These are phyloP conservation scores for Pygmarrhopalites habei DNA, from an alignment of 1,140 invertebrate species.

Conservation along the genomic window DNA sequence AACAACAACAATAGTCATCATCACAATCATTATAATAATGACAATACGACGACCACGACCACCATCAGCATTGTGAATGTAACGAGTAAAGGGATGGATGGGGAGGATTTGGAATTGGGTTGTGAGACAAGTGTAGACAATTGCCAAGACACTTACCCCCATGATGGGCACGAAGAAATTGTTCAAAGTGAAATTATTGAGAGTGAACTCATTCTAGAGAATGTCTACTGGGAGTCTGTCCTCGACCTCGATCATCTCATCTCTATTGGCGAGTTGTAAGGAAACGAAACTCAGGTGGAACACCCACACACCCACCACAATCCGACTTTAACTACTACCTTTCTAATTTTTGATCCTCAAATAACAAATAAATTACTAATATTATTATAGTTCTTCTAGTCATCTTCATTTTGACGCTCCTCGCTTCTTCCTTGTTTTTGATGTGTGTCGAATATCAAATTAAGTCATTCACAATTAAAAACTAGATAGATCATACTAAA, in stretches of 20 bases:
- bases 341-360: no score
- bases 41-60: background rate
- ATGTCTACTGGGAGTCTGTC: slow-evolving; percentile 11
- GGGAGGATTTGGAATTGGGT: background rate
- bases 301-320: no score
- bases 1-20: background rate
- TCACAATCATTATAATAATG: background rate
- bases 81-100: background rate
- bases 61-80: background rate
- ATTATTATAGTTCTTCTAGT: no score
- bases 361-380: no score
- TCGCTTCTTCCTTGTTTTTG: no score
- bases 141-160: background rate
- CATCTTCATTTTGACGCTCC: no score
- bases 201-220: slow-evolving; percentile 9
- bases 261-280: slow-evolving; percentile 4
- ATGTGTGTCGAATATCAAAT: no score
- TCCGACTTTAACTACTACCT: no score
- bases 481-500: no score
- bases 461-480: no score
- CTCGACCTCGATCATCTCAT: slow-evolving; percentile 14
- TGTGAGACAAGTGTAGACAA: background rate
- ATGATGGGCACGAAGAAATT: slow-evolving; percentile 5
- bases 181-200: slow-evolving; percentile 15
- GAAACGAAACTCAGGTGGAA: no score